phyloP scores from a whole-genome alignment of 2,888 invertebrate genomes.

The Tachina grossa region DNA sequence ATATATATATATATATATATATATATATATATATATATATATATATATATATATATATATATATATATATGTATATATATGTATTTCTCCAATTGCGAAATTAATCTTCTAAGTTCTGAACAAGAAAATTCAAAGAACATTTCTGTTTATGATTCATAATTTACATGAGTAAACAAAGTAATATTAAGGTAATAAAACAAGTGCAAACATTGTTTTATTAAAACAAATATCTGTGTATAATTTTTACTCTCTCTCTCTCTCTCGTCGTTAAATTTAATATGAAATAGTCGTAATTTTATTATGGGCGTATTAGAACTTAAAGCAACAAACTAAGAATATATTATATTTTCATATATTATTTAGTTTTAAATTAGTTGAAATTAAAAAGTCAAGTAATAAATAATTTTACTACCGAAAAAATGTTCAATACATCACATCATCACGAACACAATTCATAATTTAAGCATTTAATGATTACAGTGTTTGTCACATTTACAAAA shows the following conservation, averaged over 20 bases:
- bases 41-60: neutral
- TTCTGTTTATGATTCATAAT: neutral
- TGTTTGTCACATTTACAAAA: neutral
- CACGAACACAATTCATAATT: neutral
- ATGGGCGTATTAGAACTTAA: neutral
- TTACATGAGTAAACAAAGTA: neutral
- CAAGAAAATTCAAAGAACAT: neutral
- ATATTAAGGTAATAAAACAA: neutral
- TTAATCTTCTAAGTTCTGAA: neutral
- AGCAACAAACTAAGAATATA: slow-evolving; percentile 2
- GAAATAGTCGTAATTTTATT: no score
- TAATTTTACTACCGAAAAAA: neutral
- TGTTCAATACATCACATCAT: neutral
- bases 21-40: neutral
- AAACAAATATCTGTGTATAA: neutral
- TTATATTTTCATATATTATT: neutral
- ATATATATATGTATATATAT: neutral
- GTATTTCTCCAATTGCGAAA: neutral
- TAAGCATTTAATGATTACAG: neutral
- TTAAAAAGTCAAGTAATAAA: slow-evolving; percentile 23
- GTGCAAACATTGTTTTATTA: neutral
- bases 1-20: neutral
- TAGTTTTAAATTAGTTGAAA: neutral
- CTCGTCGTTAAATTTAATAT: neutral
- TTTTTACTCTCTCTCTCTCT: neutral